A percentile compares a stretch with the other conserved stretches of the same genome.
Evolutionary conservation across 2,113 vertebrate genomes (phyloP).

Genomic region (Oncorhynchus tshawytscha): DNA sequence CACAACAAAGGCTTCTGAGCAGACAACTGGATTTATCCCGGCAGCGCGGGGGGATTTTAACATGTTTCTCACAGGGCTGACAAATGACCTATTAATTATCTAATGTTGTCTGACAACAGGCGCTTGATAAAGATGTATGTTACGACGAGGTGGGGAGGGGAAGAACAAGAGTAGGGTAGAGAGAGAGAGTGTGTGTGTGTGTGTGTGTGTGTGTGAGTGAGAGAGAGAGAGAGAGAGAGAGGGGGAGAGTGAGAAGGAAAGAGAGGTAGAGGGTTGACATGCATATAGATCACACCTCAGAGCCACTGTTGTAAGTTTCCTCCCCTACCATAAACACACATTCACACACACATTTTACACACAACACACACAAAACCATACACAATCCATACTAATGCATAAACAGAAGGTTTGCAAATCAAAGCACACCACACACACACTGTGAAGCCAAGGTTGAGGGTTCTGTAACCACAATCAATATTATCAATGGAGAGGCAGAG

Average conservation of each 20-base stretch:
- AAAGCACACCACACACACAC: conserved; percentile 8
- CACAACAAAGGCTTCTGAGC: conserved; percentile 86
- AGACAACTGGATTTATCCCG: conserved; percentile 89
- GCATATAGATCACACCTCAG: background rate
- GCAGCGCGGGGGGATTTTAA: conserved; percentile 94
- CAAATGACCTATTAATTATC: conserved; percentile 99
- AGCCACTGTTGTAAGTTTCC: background rate
- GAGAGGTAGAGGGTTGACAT: conserved; percentile 4
- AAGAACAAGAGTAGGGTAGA: conserved; percentile 13
- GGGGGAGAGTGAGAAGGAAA: background rate
- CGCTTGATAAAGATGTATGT: conserved; percentile 99
- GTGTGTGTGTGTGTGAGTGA: too few species aligned
- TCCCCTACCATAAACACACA: background rate
- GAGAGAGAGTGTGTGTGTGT: background rate
- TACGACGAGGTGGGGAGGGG: conserved; percentile 73
- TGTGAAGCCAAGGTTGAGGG: conserved; percentile 20
- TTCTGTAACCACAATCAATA: conserved; percentile 94
- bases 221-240: background rate
- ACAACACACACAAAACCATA: conserved; percentile 3
- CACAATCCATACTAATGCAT: conserved; percentile 3
- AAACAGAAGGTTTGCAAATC: conserved; percentile 3
- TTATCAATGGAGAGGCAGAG: conserved; percentile 82
- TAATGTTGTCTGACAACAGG: conserved; percentile 99
- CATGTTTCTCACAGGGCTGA: conserved; percentile 96
- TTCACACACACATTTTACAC: background rate